Percentiles rank a stretch among this genome's conserved stretches.
Conservation (phyloP, 2,113 vertebrate genomes). For the Phaetusa simplex region DNA sequence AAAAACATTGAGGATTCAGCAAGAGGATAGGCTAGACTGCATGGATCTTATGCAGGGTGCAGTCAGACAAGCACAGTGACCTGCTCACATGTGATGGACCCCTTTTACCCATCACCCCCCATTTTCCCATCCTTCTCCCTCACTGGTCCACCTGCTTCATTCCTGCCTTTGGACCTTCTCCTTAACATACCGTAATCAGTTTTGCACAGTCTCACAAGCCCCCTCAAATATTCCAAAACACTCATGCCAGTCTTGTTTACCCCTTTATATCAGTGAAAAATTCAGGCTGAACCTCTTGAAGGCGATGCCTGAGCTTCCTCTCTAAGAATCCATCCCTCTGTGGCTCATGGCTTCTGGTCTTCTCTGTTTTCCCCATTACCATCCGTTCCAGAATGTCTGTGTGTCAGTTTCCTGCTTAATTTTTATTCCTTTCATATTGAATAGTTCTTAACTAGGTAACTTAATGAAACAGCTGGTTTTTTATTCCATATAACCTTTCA, state of each 20-base stretch:
- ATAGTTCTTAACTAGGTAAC: not conserved
- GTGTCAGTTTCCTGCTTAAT: not conserved
- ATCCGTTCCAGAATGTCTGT: not conserved
- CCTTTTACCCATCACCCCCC: not conserved
- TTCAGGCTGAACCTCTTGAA: not conserved
- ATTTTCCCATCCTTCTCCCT: not conserved
- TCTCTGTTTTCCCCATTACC: no score
- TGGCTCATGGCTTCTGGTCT: not conserved
- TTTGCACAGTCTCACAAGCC: not conserved
- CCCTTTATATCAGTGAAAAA: not conserved
- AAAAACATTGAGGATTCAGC: not conserved
- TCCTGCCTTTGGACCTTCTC: not conserved
- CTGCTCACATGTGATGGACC: no score
- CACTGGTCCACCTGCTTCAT: not conserved
- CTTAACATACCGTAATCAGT: not conserved
- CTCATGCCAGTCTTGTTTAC: fast-evolving
- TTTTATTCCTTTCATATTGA: not conserved
- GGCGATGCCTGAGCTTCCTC: not conserved
- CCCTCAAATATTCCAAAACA: not conserved
- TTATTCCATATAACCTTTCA: not conserved
- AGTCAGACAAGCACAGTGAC: not conserved
- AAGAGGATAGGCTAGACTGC: not conserved
- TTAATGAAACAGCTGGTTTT: not conserved
- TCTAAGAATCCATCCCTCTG: not conserved
- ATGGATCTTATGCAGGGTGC: not conserved